Percentiles rank a stretch among this genome's conserved stretches.
Evolutionary conservation across 2,888 invertebrate species (phyloP).

Genomic region (Cephus pulcher): DNA sequence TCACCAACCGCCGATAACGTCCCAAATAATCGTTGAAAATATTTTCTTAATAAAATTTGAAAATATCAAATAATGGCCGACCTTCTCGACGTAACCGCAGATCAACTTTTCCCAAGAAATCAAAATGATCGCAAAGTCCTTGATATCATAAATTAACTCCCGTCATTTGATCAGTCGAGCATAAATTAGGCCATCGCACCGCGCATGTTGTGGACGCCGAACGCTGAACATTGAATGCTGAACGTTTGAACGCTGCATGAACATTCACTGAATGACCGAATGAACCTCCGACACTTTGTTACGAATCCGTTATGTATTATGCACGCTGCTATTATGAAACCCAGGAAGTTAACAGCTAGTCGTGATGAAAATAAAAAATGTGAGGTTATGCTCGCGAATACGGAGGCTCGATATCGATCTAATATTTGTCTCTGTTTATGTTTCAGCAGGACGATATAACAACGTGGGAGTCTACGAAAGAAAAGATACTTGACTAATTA

Average conservation of each 20-base stretch:
- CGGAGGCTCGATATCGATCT: neutral
- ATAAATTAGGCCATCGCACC: conserved; percentile 15
- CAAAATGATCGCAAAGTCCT: conserved; percentile 7
- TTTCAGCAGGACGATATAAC: neutral
- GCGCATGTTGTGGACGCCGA: neutral
- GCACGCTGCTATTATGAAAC: neutral
- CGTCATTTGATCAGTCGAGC: conserved; percentile 12
- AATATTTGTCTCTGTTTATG: neutral
- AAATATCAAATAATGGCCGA: neutral
- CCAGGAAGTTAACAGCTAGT: neutral
- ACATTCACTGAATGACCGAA: neutral
- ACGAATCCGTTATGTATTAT: neutral
- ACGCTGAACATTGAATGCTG: neutral
- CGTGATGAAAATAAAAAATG: neutral
- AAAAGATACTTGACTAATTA: neutral
- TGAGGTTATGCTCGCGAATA: neutral
- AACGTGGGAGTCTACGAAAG: neutral
- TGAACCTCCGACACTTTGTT: neutral
- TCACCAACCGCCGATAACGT: neutral
- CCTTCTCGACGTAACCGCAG: neutral
- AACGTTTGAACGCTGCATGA: neutral
- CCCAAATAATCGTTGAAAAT: neutral
- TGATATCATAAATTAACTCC: conserved; percentile 15
- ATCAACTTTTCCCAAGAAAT: conserved; percentile 1
- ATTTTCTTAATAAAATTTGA: neutral